Percentiles rank a stretch among this genome's conserved stretches.
Conservation (phyloP, 2,113 vertebrate genomes). For the Mustelus asterias region DNA sequence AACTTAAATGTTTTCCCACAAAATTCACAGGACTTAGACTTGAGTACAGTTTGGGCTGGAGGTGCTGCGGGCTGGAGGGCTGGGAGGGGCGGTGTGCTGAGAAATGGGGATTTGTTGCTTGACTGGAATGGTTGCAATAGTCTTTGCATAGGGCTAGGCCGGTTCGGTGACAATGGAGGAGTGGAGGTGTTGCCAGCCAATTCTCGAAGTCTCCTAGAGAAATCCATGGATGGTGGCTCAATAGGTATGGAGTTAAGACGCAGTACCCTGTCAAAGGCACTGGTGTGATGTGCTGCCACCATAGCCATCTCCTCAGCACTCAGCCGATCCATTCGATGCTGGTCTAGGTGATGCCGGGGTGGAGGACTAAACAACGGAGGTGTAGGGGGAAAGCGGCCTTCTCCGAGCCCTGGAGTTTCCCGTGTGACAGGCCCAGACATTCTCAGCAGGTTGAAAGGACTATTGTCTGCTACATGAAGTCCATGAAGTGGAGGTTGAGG, state of each 20-base stretch:
- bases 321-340: conserved; percentile 91
- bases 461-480: conserved; percentile 97
- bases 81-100: conserved; percentile 90
- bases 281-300: conserved; percentile 93
- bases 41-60: conserved; percentile 64
- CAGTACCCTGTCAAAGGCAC: conserved; percentile 99
- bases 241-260: conserved; percentile 98
- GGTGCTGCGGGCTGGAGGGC: conserved; percentile 65
- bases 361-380: conserved; percentile 97
- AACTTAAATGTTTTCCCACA: conserved; percentile 99
- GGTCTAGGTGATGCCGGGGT: conserved; percentile 95
- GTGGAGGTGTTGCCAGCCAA: conserved; percentile 96
- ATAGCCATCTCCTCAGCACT: conserved; percentile 97
- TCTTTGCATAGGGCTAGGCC: conserved; percentile 98
- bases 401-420: conserved; percentile 77
- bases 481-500: conserved; percentile 95
- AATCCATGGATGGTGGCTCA: conserved; percentile 98
- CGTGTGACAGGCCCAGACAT: conserved; percentile 93
- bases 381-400: conserved; percentile 91
- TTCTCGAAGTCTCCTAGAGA: conserved; percentile 95
- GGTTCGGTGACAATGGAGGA: conserved; percentile 89
- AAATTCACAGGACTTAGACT: conserved; percentile 98
- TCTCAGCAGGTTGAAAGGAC: conserved; percentile 97
- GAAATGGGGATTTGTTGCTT: conserved; percentile 88
- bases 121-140: conserved; percentile 98